phyloP scores from a whole-genome alignment of 2,113 vertebrate species.

The Theristicus caerulescens region DNA sequence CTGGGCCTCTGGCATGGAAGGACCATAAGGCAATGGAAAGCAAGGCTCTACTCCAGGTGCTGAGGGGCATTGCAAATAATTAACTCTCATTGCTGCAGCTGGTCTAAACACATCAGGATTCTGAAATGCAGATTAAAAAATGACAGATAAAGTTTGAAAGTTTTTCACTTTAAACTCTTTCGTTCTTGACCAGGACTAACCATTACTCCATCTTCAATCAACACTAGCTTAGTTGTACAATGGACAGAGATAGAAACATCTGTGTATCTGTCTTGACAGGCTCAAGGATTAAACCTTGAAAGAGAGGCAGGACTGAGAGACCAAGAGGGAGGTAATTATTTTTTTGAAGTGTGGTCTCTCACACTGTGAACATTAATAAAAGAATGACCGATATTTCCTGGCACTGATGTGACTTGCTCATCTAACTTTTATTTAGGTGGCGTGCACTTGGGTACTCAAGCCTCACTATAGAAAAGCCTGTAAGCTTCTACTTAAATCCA shows the following conservation, averaged over 20 bases:
- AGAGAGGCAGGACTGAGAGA: not conserved
- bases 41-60: not conserved
- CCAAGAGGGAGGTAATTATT: not conserved
- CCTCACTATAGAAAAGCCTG: not conserved
- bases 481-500: not conserved
- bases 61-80: not conserved
- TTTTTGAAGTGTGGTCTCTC: not conserved
- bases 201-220: not conserved
- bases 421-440: not conserved
- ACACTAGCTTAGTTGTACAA: not conserved
- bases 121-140: not conserved
- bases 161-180: not conserved
- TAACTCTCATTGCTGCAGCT: not conserved
- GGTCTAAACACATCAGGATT: not conserved
- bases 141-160: not conserved
- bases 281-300: not conserved
- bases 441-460: not conserved
- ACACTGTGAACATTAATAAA: not conserved
- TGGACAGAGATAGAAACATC: not conserved
- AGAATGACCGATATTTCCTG: not conserved
- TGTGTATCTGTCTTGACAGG: not conserved
- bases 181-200: not conserved
- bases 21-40: not conserved
- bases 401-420: not conserved
- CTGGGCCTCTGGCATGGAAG: not conserved